phyloP scores from a whole-genome alignment of 2,113 vertebrate genomes.

The Siniperca chuatsi region DNA sequence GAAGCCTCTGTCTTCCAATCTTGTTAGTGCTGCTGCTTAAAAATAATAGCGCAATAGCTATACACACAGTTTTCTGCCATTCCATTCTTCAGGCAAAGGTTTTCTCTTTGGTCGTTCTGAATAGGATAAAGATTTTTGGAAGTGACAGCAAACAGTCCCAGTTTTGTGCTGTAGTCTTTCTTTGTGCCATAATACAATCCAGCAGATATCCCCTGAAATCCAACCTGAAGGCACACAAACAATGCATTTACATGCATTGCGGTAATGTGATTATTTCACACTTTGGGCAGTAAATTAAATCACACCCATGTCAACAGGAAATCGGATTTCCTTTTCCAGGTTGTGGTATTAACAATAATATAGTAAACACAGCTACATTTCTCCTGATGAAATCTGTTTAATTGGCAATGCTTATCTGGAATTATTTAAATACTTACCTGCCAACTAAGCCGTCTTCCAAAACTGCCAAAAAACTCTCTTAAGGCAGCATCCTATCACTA shows the following conservation, averaged over 20 bases:
- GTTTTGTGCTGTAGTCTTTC: constrained; percentile 7
- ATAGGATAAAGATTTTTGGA: constrained; percentile 15
- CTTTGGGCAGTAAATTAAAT: constrained; percentile 40
- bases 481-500: not conserved
- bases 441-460: not conserved
- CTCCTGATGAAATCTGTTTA: constrained; percentile 3
- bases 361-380: constrained; percentile 11
- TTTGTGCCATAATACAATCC: constrained; percentile 9
- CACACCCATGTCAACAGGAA: constrained; percentile 12
- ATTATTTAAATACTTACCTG: not conserved
- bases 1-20: not conserved
- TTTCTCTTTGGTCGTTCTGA: constrained; percentile 8
- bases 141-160: not conserved
- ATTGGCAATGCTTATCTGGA: not conserved
- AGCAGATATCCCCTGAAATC: constrained; percentile 37
- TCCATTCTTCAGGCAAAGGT: constrained; percentile 1
- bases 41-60: constrained; percentile 7
- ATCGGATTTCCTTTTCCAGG: constrained; percentile 33
- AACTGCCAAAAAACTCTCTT: not conserved
- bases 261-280: constrained; percentile 48
- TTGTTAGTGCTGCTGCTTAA: not conserved
- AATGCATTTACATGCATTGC: not conserved
- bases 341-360: constrained; percentile 47
- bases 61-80: not conserved
- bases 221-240: constrained; percentile 27